Conservation (phyloP, 2,888 invertebrate species). For the Synergus laeviventris region DNA sequence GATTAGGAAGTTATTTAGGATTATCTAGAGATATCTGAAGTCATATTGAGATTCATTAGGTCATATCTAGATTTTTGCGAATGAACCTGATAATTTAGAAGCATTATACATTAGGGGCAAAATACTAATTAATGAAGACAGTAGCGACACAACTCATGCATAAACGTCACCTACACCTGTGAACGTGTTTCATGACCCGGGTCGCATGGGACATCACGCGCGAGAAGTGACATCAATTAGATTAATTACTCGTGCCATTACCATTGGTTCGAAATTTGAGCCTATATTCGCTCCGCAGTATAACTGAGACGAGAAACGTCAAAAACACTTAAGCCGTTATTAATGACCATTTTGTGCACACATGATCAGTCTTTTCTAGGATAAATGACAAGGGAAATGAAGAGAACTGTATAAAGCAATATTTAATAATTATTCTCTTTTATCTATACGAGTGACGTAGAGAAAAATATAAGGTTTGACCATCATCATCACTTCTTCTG, state of each 20-base stretch:
- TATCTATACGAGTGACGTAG: too few species aligned
- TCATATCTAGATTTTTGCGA: too few species aligned
- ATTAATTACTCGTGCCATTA: conserved; percentile 70
- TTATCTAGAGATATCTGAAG: too few species aligned
- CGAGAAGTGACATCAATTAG: conserved; percentile 66
- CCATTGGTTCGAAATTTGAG: conserved; percentile 56
- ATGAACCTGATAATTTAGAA: conserved; percentile 23
- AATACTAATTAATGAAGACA: conserved; percentile 72
- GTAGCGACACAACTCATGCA: conserved; percentile 62
- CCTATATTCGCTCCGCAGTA: conserved; percentile 20
- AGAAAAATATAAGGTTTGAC: too few species aligned
- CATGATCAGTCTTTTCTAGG: neutral
- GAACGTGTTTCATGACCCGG: conserved; percentile 59
- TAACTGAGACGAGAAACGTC: conserved; percentile 54
- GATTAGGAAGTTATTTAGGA: too few species aligned
- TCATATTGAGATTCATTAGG: too few species aligned
- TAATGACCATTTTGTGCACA: conserved; percentile 56
- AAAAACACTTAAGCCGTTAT: conserved; percentile 60
- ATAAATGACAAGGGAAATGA: too few species aligned
- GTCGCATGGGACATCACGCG: conserved; percentile 35
- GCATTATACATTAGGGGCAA: conserved; percentile 49
- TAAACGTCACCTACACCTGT: conserved; percentile 66
- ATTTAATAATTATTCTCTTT: too few species aligned
- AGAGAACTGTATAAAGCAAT: too few species aligned
- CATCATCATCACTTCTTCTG: neutral